Base-by-base conservation (phyloP, 2,888 invertebrate genomes). In the Drosophila longiperda region DNA sequence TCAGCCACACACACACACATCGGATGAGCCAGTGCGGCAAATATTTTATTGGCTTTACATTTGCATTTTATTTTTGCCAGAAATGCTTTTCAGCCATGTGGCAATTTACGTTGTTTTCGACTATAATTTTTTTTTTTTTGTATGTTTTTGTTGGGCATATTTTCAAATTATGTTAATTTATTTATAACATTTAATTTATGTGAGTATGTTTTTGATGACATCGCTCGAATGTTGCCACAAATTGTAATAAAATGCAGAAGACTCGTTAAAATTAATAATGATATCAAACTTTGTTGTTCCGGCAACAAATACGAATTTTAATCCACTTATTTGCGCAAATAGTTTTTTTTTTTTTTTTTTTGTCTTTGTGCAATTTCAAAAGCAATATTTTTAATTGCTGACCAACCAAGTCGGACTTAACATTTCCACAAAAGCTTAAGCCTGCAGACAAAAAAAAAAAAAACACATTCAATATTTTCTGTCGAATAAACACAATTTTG, bases 101-200 rank as follows among this genome's bases (percentile, higher is more conserved):
- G 63, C 36, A 72, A 61, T 70, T 71, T 69, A 50, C 64, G 61
- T 42, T 42, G n/a, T 59, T 36, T 49, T 5, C 49, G 23, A 23
- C 0, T 49, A 49, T 29, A 45, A 6, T 29, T 29, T 29, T 29
- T 29, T 29, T 29, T 29, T 29, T 5, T 45, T 23, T 42, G 23
- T 61, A 40, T 54, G 45, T 52, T 59, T 40, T 34, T 48, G 26
- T 38, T 38, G 7, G 42, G 33, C 66, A 78, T 73, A 75, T 69
- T 78, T 75, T 55, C 80, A 83, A 82, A 84, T 85, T 85, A 83
- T 82, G 82, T 75, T 79, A 80, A 86, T 86, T 83, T 86, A 83
- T 83, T 78, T 83, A 83, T 83, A 65, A 75, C 69, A 73, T 71
- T 80, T 79, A 69, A 83, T 83, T 85, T 83, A 85, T 85, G 80